phyloP scores from a whole-genome alignment of 2,888 invertebrate genomes.

The Pyrochroa serraticornis region DNA sequence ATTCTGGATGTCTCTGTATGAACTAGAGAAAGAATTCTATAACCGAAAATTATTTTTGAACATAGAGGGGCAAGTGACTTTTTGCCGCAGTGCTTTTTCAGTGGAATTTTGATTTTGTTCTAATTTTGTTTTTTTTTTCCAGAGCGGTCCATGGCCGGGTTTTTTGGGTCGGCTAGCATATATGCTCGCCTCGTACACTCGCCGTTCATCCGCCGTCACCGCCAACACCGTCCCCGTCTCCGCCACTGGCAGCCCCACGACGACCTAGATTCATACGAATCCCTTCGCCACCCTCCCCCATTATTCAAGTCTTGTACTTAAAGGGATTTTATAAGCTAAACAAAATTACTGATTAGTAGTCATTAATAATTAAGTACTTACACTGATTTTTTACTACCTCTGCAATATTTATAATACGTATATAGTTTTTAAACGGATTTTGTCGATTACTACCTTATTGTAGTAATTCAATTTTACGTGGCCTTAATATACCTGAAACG shows the following conservation, averaged over 20 bases:
- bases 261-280: conserved; percentile 7
- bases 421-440: conserved; percentile 36
- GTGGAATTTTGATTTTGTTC: too few relatives aligned
- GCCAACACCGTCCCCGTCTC: conserved; percentile 60
- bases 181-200: conserved; percentile 52
- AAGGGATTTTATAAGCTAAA: conserved; percentile 11
- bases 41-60: too few relatives aligned
- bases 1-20: too few relatives aligned
- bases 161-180: conserved; percentile 48
- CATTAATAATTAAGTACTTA: conserved; percentile 25
- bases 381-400: conserved; percentile 42
- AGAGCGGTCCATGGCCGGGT: conserved; percentile 57
- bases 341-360: neutral
- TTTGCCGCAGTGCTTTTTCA: too few relatives aligned
- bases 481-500: conserved; percentile 45
- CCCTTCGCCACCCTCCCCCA: conserved; percentile 12
- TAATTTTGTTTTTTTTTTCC: conserved; percentile 43
- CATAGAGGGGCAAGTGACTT: too few relatives aligned
- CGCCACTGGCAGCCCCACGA: conserved; percentile 57
- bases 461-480: conserved; percentile 33
- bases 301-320: conserved; percentile 20
- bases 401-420: conserved; percentile 43
- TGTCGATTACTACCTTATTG: conserved; percentile 25
- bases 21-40: too few relatives aligned
- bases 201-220: conserved; percentile 62